phyloP scores from a whole-genome alignment of 2,113 vertebrate genomes.

The Sporophila hypoxantha region DNA sequence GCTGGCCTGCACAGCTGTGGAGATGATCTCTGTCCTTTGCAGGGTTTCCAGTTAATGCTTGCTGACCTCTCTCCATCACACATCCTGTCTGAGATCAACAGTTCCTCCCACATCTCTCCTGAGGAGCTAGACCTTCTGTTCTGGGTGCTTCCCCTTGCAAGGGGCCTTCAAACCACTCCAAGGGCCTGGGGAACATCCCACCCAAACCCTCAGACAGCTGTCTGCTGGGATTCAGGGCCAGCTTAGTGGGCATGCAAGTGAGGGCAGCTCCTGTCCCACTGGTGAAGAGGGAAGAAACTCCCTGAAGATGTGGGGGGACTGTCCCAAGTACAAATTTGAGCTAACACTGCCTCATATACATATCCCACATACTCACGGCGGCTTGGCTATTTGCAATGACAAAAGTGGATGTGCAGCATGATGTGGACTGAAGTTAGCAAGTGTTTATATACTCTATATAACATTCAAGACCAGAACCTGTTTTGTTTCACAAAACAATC shows the following conservation, averaged over 20 bases:
- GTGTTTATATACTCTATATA: not conserved
- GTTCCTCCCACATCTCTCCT: not conserved
- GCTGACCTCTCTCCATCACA: not conserved
- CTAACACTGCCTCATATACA: not conserved
- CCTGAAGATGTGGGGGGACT: rapidly evolving
- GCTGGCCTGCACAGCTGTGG: not conserved
- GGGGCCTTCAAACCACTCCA: not conserved
- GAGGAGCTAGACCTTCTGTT: not conserved
- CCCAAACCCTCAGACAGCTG: not conserved
- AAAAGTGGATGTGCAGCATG: not conserved
- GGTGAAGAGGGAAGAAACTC: not conserved
- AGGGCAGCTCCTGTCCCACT: not conserved
- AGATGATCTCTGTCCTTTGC: not conserved
- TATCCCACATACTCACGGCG: not conserved
- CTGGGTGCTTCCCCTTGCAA: not conserved
- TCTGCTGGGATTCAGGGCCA: not conserved
- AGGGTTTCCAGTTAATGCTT: not conserved
- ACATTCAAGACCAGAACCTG: not conserved
- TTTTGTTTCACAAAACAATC: not conserved
- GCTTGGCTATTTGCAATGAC: not conserved
- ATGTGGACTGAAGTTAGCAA: not conserved
- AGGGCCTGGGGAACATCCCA: not conserved
- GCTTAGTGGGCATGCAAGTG: not conserved
- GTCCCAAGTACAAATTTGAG: not conserved
- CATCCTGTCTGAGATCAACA: not conserved